phyloP scores from a whole-genome alignment of 2,797 vertebrate species.

The Cossypha dichroa region DNA sequence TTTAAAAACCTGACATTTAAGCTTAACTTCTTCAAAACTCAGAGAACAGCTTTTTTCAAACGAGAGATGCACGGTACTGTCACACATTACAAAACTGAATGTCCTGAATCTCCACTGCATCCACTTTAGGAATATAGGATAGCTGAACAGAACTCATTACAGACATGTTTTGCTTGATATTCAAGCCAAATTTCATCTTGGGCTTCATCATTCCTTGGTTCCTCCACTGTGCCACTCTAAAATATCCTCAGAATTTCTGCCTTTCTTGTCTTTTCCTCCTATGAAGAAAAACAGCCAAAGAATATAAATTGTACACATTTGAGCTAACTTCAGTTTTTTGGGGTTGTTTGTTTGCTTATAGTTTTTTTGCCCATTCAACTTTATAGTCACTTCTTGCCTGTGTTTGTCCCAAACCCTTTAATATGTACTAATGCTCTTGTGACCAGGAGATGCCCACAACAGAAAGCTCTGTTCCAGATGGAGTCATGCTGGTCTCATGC shows the following conservation, averaged over 20 bases:
- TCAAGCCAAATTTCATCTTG: not conserved
- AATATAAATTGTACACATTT: not conserved
- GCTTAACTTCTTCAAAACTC: not conserved
- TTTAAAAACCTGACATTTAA: not conserved
- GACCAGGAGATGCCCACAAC: constrained; percentile 52
- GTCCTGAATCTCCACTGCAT: not conserved
- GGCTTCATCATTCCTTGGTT: not conserved
- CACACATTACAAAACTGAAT: not conserved
- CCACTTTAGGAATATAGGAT: not conserved
- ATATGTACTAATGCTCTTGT: constrained; percentile 22
- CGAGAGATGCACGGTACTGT: not conserved
- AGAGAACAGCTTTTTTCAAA: not conserved
- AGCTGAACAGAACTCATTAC: not conserved
- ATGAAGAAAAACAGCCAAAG: not conserved
- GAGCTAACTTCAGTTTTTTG: not conserved
- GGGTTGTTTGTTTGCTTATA: not conserved
- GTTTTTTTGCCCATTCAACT: not conserved
- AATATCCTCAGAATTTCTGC: not conserved
- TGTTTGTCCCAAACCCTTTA: constrained; percentile 8
- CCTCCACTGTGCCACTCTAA: not conserved
- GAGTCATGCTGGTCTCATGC: constrained; percentile 40
- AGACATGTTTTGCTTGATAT: not conserved
- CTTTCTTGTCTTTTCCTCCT: not conserved
- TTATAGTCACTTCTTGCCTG: not conserved
- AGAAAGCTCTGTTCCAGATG: constrained; percentile 51